These are phyloP conservation scores for Rhyzopertha dominica DNA, from an alignment of 1,140 invertebrate genomes.

Conservation along the genomic window DNA sequence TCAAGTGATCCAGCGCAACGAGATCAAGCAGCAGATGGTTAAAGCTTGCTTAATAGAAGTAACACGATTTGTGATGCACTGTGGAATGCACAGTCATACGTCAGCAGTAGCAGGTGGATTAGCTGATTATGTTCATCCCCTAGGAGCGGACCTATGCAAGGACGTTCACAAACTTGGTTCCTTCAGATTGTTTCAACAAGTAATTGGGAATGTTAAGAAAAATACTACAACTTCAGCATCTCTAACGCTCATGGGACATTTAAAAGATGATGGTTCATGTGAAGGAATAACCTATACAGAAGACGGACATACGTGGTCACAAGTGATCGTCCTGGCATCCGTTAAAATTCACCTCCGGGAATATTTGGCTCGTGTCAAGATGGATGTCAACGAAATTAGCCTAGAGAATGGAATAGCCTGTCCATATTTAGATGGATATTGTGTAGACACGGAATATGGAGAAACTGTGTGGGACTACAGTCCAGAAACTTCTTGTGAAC, in stretches of 20 bases:
- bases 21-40: conserved; percentile 5
- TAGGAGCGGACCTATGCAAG: conserved; percentile 4
- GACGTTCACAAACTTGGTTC: conserved; percentile 7
- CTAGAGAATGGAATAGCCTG: conserved; percentile 10
- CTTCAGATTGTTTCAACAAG: conserved; percentile 10
- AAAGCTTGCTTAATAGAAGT: conserved; percentile 16
- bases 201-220: background rate
- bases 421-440: conserved; percentile 11
- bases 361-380: conserved; percentile 11
- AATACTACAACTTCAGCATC: conserved; percentile 8
- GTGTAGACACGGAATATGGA: conserved; percentile 7
- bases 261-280: conserved; percentile 8
- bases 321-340: conserved; percentile 11
- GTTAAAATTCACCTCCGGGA: conserved; percentile 8
- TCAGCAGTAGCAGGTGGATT: conserved; percentile 3
- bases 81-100: conserved; percentile 20
- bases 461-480: conserved; percentile 11
- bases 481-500: background rate
- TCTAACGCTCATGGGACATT: background rate
- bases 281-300: conserved; percentile 7
- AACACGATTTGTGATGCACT: conserved; percentile 12
- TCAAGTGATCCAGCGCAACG: background rate
- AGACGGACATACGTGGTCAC: conserved; percentile 10
- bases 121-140: conserved; percentile 2
- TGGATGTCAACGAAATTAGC: conserved; percentile 10